Percentiles rank a stretch among this genome's conserved stretches.
phyloP scores from a whole-genome alignment of 2,113 vertebrate genomes.

The Varanus komodoensis region DNA sequence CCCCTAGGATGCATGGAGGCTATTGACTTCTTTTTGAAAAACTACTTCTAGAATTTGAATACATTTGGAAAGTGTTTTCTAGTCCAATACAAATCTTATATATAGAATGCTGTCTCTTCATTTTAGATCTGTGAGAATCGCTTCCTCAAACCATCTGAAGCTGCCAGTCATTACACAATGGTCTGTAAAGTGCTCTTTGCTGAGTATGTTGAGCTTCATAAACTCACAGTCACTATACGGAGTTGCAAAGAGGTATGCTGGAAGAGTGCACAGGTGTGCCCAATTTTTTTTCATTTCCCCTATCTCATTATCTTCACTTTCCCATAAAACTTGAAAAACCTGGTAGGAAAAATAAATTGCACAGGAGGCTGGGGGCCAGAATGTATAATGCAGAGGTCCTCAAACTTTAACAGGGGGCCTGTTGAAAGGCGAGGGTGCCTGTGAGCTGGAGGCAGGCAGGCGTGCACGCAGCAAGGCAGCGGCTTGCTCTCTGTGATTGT shows the following conservation, averaged over 20 bases:
- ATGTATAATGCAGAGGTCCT: too few relatives aligned
- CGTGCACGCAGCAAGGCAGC: too few relatives aligned
- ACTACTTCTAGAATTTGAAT: not conserved
- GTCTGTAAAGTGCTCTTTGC: constrained; percentile 71
- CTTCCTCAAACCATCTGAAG: constrained; percentile 67
- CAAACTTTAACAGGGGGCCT: too few relatives aligned
- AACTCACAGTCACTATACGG: constrained; percentile 69
- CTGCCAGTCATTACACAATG: constrained; percentile 68
- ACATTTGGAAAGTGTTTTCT: not conserved
- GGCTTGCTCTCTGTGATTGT: too few relatives aligned
- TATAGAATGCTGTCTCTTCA: not conserved
- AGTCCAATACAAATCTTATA: not conserved
- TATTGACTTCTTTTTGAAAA: not conserved
- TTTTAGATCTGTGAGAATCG: constrained; percentile 76
- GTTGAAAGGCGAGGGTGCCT: too few relatives aligned
- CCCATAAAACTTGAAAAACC: not conserved
- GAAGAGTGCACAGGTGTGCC: not conserved
- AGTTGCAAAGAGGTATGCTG: constrained; percentile 70
- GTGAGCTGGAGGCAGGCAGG: too few relatives aligned
- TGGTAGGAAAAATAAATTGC: too few relatives aligned
- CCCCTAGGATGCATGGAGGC: not conserved
- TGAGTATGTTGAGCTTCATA: constrained; percentile 73
- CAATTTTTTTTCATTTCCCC: not conserved
- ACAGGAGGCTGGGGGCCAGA: not conserved
- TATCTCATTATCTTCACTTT: not conserved